Evolutionary conservation across 2,888 invertebrate genomes (phyloP), one percentile per base, ranked within the genome.

Genomic region (Macropis europaea): DNA sequence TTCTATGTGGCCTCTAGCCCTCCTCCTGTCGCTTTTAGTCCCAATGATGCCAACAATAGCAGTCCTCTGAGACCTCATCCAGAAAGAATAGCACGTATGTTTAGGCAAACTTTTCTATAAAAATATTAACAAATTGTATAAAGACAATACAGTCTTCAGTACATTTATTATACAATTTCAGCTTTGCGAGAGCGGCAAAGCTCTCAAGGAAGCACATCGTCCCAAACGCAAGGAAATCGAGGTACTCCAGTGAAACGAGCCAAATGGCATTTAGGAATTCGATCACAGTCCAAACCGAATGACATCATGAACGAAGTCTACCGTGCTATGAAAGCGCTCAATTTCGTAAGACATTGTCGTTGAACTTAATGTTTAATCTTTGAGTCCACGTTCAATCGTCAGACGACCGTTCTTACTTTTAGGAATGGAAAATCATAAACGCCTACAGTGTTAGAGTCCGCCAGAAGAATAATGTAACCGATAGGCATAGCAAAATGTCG

Each of bases 301-400:
- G 99, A 99, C 90, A 99, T 99, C 59, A 99, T 99, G 99, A 95
- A 98, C 90, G 99, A 99, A 91, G 99, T 99, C 0, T 99, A 98
- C 90, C 93, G 99, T 77, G 99, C 99, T 0, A 99, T 99, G 99
- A 99, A 99, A 90, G 96, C 97, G 1, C 92, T 99, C 6, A 96
- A 97, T 91, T 99, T 98, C 91, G 93, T 93, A 90, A 92, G 73
- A 54, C 38, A n/a, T n/a, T n/a, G n/a, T n/a, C n/a, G n/a, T n/a
- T n/a, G n/a, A n/a, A n/a, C n/a, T n/a, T n/a, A n/a, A n/a, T n/a
- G n/a, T n/a, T n/a, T n/a, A n/a, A n/a, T n/a, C n/a, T n/a, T n/a
- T n/a, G n/a, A n/a, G n/a, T n/a, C n/a, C n/a, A n/a, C n/a, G n/a
- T n/a, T n/a, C 26, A 7, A 9, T 3, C 6, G 13, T 60, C 3